Evolutionary conservation across 2,113 vertebrate genomes (phyloP), one percentile per base, ranked within the genome.

Genomic region (Cynoglossus semilaevis): DNA sequence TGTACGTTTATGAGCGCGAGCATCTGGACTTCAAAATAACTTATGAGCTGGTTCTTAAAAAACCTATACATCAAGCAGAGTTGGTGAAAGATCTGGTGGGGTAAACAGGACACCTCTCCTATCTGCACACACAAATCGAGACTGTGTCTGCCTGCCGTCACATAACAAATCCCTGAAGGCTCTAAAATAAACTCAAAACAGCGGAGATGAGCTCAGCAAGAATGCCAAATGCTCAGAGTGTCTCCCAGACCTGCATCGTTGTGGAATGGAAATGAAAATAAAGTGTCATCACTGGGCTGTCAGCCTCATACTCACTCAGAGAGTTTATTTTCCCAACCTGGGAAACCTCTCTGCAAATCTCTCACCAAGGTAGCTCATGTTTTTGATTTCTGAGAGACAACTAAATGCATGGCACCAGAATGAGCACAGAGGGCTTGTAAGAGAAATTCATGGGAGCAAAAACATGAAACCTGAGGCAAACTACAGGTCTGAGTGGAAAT

Each of bases 241-340:
- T 85, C 64, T 77, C 35, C 13, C 19, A 50, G 48, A 35, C 42
- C 52, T 66, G 45, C 19, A 48, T 16, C 38, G 15, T 51, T 69
- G 67, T 58, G 8, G 67, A 74, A 74, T 86, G 79, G 86, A 86
- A 90, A 88, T 13, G 29, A 84, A 87, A 87, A 83, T 72, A 80
- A 76, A 83, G 73, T 70, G 74, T 83, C 83, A 78, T 82, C 74
- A 52, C 63, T 4, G 1, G 40, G 46, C 61, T 60, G 51, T 64
- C 63, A 53, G 55, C 47, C 8, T 9, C 9, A 17, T 49, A 62
- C 77, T 61, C 70, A 42, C 42, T 41, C 49, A 61, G 38, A 9
- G 3, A 51, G 44, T 86, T 83, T 79, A 70, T 81, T 82, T 86
- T 80, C 60, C 73, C 18, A 65, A 58, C 46, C 44, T 8, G 50